Evolutionary conservation across 92 coral and sea anemone species (phyloP).

Genomic region (Phenganax subtilis): DNA sequence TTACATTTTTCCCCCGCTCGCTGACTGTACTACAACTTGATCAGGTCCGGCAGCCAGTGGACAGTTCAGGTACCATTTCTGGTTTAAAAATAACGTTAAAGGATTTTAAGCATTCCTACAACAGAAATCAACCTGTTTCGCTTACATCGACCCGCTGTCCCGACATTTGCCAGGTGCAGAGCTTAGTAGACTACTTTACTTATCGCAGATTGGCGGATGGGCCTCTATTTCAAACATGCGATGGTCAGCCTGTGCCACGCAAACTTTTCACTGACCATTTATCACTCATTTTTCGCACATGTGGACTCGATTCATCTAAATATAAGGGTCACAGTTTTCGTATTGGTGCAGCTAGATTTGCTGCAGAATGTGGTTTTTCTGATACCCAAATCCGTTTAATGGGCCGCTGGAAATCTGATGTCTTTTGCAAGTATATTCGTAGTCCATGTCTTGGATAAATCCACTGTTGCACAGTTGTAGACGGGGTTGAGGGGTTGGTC

Average conservation of each 20-base stretch:
- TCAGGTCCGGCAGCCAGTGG: constrained; percentile 10
- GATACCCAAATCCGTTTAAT: constrained; percentile 12
- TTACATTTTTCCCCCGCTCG: constrained; percentile 12
- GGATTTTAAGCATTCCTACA: constrained; percentile 28
- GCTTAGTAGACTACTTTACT: not conserved
- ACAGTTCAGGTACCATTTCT: not conserved
- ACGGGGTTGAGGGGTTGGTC: too few relatives aligned
- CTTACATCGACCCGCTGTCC: constrained; percentile 4
- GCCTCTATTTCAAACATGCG: constrained; percentile 9
- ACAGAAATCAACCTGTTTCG: not conserved
- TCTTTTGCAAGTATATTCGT: not conserved
- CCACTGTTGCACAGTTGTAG: too few relatives aligned
- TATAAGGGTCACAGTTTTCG: constrained; percentile 55
- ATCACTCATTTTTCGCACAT: not conserved
- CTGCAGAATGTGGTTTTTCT: constrained; percentile 23
- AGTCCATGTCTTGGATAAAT: not conserved
- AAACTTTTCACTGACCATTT: not conserved
- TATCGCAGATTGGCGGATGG: constrained; percentile 11
- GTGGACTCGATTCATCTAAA: constrained; percentile 39
- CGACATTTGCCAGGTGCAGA: constrained; percentile 25
- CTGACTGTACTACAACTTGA: not conserved
- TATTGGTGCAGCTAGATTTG: constrained; percentile 26
- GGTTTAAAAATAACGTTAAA: constrained; percentile 13
- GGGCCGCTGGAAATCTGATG: constrained; percentile 15
- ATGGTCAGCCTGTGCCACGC: not conserved